Conservation (phyloP, 2,888 invertebrate species). For the Agrochola macilenta region DNA sequence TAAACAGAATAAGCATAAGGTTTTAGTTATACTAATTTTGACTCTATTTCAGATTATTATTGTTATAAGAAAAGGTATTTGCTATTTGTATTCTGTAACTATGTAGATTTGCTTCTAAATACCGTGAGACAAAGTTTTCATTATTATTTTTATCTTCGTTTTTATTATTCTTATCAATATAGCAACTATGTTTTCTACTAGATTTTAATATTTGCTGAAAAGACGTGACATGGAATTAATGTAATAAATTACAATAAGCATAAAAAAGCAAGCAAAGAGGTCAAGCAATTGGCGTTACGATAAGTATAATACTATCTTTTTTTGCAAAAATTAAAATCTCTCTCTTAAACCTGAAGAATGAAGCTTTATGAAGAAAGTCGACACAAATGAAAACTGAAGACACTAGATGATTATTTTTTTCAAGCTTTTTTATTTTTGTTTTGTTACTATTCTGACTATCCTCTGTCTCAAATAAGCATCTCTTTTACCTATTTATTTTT, state of each 20-base stretch:
- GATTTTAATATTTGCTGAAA: slow-evolving; percentile 44
- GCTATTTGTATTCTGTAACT: background rate
- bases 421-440: slow-evolving; percentile 19
- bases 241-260: background rate
- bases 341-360: background rate
- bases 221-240: background rate
- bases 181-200: slow-evolving; percentile 33
- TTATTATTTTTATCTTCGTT: background rate
- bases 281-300: slow-evolving; percentile 58
- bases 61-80: slow-evolving; percentile 36
- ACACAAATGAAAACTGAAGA: slow-evolving; percentile 12
- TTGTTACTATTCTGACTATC: slow-evolving; percentile 41
- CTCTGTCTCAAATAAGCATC: background rate
- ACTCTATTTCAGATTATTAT: slow-evolving; percentile 35
- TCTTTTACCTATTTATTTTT: background rate
- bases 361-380: background rate
- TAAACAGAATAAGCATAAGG: background rate
- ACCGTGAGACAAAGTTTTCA: background rate
- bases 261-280: background rate
- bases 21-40: background rate
- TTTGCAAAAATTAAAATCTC: background rate
- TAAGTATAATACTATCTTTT: background rate
- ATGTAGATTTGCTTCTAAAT: background rate
- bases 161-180: background rate
- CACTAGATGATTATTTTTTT: background rate